Percentiles rank a stretch among this genome's conserved stretches.
Conservation (phyloP, 1,140 invertebrate genomes). For the Leptopilina clavipes region DNA sequence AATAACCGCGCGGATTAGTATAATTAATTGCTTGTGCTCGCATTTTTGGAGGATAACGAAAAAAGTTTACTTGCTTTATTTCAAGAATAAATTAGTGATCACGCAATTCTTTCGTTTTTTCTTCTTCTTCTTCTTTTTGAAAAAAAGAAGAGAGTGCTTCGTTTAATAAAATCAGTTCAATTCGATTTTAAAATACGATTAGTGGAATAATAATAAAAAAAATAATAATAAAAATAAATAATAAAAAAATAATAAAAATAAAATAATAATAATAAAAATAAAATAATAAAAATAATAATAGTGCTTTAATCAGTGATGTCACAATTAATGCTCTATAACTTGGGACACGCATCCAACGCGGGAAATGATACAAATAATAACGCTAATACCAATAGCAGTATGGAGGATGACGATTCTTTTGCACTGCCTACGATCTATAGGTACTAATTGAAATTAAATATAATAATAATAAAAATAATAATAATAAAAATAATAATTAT, state of each 20-base stretch:
- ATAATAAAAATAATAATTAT: background rate
- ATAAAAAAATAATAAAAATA: too few relatives aligned
- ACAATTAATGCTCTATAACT: conserved; percentile 72
- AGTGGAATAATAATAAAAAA: conserved; percentile 21
- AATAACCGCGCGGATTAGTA: background rate
- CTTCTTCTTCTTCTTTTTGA: background rate
- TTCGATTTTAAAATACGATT: background rate
- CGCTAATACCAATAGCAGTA: conserved; percentile 82
- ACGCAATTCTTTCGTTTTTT: too few relatives aligned
- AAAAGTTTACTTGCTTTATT: background rate
- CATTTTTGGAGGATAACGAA: background rate
- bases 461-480: too few relatives aligned
- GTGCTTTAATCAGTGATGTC: conserved; percentile 64
- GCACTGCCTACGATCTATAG: conserved; percentile 87
- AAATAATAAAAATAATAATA: too few relatives aligned
- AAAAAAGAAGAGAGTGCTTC: background rate
- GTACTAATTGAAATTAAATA: conserved; percentile 64
- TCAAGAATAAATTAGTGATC: too few relatives aligned
- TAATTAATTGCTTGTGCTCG: conserved; percentile 4
- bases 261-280: too few relatives aligned
- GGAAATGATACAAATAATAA: conserved; percentile 81
- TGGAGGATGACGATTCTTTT: conserved; percentile 82
- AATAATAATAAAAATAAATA: too few relatives aligned
- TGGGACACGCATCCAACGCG: conserved; percentile 72
- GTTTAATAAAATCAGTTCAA: background rate